Conservation (phyloP, 2,797 vertebrate genomes). For the Gambusia yucatana region DNA sequence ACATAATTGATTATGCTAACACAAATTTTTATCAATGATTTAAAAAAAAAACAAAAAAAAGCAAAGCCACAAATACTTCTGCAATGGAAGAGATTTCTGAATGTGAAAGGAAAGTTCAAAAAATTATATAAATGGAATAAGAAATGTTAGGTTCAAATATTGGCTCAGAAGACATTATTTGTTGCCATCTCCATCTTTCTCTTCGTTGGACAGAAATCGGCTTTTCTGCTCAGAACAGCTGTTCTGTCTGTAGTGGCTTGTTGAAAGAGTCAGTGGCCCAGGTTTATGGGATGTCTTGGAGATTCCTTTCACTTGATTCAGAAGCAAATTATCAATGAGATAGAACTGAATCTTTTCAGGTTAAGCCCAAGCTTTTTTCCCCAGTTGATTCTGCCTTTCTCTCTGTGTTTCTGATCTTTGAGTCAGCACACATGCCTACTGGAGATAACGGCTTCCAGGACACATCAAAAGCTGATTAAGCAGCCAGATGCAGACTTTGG, state of each 20-base stretch:
- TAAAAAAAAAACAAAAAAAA: too few relatives aligned
- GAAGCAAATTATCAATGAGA: not conserved
- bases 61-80: too few relatives aligned
- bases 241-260: not conserved
- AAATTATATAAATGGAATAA: not conserved
- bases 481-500: not conserved
- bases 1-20: not conserved
- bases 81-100: not conserved
- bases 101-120: not conserved
- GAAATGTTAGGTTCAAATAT: not conserved
- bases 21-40: not conserved
- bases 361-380: not conserved
- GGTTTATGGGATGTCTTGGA: not conserved
- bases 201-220: not conserved
- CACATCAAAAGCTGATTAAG: not conserved
- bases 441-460: not conserved
- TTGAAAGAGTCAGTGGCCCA: not conserved
- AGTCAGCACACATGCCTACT: not conserved
- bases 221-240: not conserved
- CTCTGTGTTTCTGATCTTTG: not conserved
- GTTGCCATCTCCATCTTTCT: not conserved
- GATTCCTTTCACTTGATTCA: not conserved
- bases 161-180: not conserved
- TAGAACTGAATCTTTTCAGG: not conserved
- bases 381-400: not conserved